A percentile compares a stretch with the other conserved stretches of the same genome.
These are phyloP conservation scores for Catalaphyllia jardinei DNA, from an alignment of 64 coral and sea anemone species.

Conservation along the genomic window DNA sequence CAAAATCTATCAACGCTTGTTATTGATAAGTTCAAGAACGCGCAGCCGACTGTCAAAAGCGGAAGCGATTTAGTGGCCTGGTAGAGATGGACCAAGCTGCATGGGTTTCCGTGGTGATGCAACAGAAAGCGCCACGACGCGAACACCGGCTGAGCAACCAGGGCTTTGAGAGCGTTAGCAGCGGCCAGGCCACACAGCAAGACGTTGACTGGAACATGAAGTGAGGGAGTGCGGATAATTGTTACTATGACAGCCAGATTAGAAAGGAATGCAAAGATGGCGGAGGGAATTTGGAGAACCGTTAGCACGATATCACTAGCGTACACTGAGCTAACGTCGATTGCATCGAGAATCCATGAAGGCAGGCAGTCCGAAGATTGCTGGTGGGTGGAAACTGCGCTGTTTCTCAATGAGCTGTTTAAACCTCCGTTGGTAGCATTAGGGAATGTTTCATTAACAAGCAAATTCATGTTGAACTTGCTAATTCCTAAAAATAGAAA, in stretches of 20 bases:
- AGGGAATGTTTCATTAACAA: not conserved
- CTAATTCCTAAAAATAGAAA: no score
- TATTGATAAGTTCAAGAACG: constrained; percentile 4
- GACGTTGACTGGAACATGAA: constrained; percentile 12
- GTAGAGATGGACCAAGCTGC: constrained; percentile 1
- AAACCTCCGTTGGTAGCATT: not conserved
- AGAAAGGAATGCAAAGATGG: not conserved
- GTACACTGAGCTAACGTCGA: not conserved
- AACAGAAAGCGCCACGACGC: constrained; percentile 4
- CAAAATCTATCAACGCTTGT: constrained; percentile 3
- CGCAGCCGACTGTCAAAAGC: not conserved
- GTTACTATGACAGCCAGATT: constrained; percentile 14
- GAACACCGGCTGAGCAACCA: not conserved
- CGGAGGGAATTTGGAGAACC: not conserved
- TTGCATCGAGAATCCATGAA: not conserved
- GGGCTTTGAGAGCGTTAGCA: not conserved
- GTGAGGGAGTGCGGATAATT: not conserved
- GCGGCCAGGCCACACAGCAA: constrained; percentile 20
- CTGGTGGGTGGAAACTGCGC: not conserved
- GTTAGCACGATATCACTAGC: not conserved
- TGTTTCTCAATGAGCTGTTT: not conserved
- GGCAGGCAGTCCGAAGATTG: not conserved
- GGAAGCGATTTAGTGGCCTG: constrained; percentile 9
- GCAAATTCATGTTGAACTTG: no score
- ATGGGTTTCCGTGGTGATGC: not conserved